Evolutionary conservation across 2,888 invertebrate genomes (phyloP), one percentile per base, ranked within the genome.

Genomic region (Xestia sexstrigata): DNA sequence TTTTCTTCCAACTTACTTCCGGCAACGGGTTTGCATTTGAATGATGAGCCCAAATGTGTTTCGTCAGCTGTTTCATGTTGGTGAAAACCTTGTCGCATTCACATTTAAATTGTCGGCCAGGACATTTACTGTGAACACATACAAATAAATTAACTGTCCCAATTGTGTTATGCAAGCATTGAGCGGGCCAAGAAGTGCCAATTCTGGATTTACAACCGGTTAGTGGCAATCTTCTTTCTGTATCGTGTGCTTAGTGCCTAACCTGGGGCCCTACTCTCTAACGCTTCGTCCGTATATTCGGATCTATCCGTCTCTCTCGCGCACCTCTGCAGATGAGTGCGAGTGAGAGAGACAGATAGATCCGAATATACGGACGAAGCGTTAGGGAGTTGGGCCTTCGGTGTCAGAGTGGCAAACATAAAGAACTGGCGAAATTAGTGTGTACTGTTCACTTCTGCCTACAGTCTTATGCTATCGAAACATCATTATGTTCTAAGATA

Each of bases 31-130:
- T 72, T 1, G 79, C 76, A 6, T 73, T 78, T 8, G 86, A 79
- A 85, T 93, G 93, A 45, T 88, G 87, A 5, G 83, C 75, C 60
- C 85, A 86, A 71, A 92, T 85, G 78, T 94, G 94, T 71, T 88
- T 78, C 5, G 90, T 87, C 5, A 94, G 82, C 52, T 88, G 90
- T 66, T 90, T 88, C 70, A 89, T 92, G 71, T 85, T 92, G 30
- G 83, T 82, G 80, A 92, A 94, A 30, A 83, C 81, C 2, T 87
- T 89, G 8, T 94, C 93, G 78, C 95, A 94, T 72, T 91, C 89
- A 72, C 94, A 94, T 78, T 90, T 84, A 47, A 92, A 88, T 30
- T 87, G 85, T 17, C 88, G 90, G 1, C 83, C 88, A 13, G 88
- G 81, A 82, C 94, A 94, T 82, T 91, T 87, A 70, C 94, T 94